A percentile compares a stretch with the other conserved stretches of the same genome.
Conservation (phyloP, 1,140 invertebrate genomes). For the Yoshiicerus persimilis region DNA sequence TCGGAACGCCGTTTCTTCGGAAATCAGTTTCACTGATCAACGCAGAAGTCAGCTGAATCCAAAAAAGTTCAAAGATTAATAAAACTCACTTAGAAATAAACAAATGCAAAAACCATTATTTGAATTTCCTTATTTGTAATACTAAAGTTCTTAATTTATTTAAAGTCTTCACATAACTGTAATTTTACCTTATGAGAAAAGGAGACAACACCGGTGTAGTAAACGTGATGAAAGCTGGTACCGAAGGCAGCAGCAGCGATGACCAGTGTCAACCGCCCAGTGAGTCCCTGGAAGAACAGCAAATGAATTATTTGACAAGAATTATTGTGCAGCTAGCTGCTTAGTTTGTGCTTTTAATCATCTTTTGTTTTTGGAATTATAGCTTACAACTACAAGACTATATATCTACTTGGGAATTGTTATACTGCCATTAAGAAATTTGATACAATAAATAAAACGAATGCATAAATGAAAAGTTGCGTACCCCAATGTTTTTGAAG, state of each 20-base stretch:
- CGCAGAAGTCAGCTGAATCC: constrained; percentile 68
- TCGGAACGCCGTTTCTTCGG: constrained; percentile 57
- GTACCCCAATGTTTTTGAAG: too few relatives aligned
- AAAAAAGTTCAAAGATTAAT: neutral
- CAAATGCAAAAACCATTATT: too few relatives aligned
- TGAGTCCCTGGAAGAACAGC: constrained; percentile 66
- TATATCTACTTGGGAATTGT: neutral
- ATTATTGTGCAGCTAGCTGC: neutral
- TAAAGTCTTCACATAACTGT: too few relatives aligned
- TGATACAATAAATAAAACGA: neutral
- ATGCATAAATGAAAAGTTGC: too few relatives aligned
- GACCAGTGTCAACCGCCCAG: constrained; percentile 71
- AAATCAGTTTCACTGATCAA: constrained; percentile 67
- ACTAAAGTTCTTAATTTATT: too few relatives aligned
- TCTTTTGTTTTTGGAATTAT: too few relatives aligned
- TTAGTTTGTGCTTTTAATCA: too few relatives aligned
- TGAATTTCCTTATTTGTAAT: too few relatives aligned
- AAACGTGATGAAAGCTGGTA: constrained; percentile 90
- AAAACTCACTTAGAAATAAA: too few relatives aligned
- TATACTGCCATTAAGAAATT: neutral
- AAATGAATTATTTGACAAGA: neutral
- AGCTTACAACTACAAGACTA: too few relatives aligned
- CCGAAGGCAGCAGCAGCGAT: constrained; percentile 77
- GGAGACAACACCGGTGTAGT: constrained; percentile 89
- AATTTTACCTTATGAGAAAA: constrained; percentile 70